Conservation (phyloP, 2,888 invertebrate genomes). For the Muscina levida region DNA sequence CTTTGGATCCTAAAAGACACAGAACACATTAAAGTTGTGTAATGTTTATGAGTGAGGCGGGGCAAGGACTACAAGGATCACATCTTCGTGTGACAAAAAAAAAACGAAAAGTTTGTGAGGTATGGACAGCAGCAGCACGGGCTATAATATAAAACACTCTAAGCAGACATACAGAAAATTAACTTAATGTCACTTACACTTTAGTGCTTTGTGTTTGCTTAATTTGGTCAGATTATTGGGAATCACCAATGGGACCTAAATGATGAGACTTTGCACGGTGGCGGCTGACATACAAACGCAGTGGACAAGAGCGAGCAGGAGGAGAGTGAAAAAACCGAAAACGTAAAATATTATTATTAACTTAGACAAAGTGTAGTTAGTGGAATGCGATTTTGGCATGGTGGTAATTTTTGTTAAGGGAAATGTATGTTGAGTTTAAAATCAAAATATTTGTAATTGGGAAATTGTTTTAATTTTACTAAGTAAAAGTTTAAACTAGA, state of each 20-base stretch:
- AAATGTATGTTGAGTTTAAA: neutral
- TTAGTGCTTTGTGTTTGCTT: slow-evolving; percentile 76
- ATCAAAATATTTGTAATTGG: neutral
- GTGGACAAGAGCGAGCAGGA: neutral
- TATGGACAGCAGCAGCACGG: neutral
- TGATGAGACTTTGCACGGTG: slow-evolving; percentile 42
- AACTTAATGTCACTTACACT: slow-evolving; percentile 78
- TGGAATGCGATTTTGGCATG: slow-evolving; percentile 2
- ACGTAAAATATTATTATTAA: slow-evolving; percentile 35
- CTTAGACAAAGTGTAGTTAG: slow-evolving; percentile 19
- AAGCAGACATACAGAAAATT: slow-evolving; percentile 70
- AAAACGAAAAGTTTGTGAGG: slow-evolving; percentile 21
- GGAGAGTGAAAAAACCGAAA: neutral
- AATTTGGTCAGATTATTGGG: slow-evolving; percentile 78
- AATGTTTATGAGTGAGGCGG: slow-evolving; percentile 19
- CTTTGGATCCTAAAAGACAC: too few relatives aligned
- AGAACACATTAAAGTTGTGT: neutral
- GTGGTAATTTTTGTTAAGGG: neutral
- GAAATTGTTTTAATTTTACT: too few relatives aligned
- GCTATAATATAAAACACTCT: slow-evolving; percentile 22
- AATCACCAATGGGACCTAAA: slow-evolving; percentile 73
- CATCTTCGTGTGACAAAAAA: neutral
- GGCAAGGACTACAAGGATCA: neutral
- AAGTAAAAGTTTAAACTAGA: too few relatives aligned
- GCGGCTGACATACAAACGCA: neutral